A percentile compares a stretch with the other conserved stretches of the same genome.
These are phyloP conservation scores for Tachypleus tridentatus DNA, from an alignment of 1,140 invertebrate genomes.

Conservation along the genomic window DNA sequence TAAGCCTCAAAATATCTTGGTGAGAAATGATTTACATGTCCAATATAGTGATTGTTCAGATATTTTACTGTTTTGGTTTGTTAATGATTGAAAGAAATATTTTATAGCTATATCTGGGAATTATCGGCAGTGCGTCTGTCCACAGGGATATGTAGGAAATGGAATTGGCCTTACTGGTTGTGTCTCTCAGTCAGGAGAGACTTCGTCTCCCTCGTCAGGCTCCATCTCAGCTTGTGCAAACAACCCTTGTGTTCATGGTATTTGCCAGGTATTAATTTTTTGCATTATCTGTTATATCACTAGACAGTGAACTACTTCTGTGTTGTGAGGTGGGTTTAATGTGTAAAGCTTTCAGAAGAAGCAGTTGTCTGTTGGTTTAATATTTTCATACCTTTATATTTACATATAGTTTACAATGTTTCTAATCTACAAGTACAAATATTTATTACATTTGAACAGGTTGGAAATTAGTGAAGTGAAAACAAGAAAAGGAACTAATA, in stretches of 20 bases:
- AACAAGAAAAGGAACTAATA: no score
- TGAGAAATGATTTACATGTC: no score
- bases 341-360: neutral
- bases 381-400: no score
- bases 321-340: neutral
- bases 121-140: conserved; percentile 61
- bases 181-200: conserved; percentile 17
- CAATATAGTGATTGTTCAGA: no score
- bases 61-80: no score
- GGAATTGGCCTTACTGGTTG: conserved; percentile 74
- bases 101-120: conserved; percentile 36
- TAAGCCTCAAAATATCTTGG: no score
- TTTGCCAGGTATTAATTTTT: conserved; percentile 10
- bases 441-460: no score
- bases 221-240: conserved; percentile 8
- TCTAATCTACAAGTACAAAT: no score
- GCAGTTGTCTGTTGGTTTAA: no score
- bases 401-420: no score
- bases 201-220: neutral
- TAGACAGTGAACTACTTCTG: neutral
- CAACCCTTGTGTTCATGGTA: conserved; percentile 19
- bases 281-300: no score
- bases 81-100: neutral
- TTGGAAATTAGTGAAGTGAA: no score
- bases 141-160: conserved; percentile 57